Evolutionary conservation across 1,140 invertebrate genomes (phyloP).

Genomic region (Agrypnia vestita): DNA sequence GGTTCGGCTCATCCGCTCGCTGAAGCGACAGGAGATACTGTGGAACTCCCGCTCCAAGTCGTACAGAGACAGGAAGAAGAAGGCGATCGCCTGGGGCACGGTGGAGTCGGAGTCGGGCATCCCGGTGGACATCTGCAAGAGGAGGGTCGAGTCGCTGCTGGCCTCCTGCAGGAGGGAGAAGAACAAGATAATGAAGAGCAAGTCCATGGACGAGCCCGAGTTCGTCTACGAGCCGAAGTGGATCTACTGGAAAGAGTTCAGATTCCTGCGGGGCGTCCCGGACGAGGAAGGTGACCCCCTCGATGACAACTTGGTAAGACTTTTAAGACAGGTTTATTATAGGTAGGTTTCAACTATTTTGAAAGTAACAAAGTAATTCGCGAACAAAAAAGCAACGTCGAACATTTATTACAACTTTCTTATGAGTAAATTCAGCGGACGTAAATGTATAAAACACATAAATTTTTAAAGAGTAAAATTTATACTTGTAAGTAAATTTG

Average conservation of each 20-base stretch:
- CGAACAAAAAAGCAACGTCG: no score
- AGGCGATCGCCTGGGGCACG: slow-evolving; percentile 49
- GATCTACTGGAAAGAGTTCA: slow-evolving; percentile 58
- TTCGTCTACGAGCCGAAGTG: slow-evolving; percentile 54
- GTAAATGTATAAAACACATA: no score
- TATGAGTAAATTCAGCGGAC: no score
- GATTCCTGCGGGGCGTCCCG: slow-evolving; percentile 44
- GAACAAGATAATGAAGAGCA: slow-evolving; percentile 54
- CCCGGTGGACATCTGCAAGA: slow-evolving; percentile 52
- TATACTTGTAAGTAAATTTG: no score
- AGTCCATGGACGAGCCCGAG: slow-evolving; percentile 47
- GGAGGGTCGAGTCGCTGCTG: slow-evolving; percentile 54
- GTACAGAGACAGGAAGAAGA: slow-evolving; percentile 52
- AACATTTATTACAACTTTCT: no score
- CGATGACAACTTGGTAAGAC: slow-evolving; percentile 29
- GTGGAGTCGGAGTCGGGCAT: slow-evolving; percentile 48
- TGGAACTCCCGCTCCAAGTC: slow-evolving; percentile 56
- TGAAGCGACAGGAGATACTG: slow-evolving; percentile 48
- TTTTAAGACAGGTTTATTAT: neutral
- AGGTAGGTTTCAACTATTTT: no score
- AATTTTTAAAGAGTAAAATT: no score
- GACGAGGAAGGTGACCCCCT: slow-evolving; percentile 33
- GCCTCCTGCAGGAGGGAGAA: slow-evolving; percentile 57
- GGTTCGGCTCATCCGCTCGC: slow-evolving; percentile 47
- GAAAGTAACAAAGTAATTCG: no score